A percentile compares a stretch with the other conserved stretches of the same genome.
These are phyloP conservation scores for Pollicipes pollicipes DNA, from an alignment of 1,140 invertebrate species.

Conservation along the genomic window DNA sequence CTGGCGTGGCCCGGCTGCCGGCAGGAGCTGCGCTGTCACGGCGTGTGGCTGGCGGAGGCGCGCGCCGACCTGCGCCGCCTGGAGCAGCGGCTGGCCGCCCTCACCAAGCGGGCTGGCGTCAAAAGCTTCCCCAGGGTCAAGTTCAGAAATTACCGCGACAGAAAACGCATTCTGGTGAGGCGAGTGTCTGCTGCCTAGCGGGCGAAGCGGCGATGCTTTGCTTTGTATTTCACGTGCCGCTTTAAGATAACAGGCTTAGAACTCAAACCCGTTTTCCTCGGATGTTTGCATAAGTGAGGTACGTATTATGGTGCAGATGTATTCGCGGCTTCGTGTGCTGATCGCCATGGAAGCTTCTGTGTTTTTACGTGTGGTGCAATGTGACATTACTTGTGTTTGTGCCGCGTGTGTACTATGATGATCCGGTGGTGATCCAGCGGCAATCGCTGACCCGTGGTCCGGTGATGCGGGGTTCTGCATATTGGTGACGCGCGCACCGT, in stretches of 20 bases:
- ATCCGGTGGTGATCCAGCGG: too few species aligned
- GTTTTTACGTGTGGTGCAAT: too few species aligned
- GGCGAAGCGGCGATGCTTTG: background rate
- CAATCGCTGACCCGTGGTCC: constrained; percentile 9
- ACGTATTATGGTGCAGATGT: constrained; percentile 2
- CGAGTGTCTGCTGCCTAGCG: background rate
- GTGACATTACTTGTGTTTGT: too few species aligned
- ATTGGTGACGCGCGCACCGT: background rate
- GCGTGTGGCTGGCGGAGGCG: too few species aligned
- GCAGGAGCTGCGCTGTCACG: too few species aligned
- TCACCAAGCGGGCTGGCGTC: constrained; percentile 19
- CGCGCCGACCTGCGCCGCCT: background rate
- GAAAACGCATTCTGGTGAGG: constrained; percentile 71
- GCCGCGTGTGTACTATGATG: too few species aligned
- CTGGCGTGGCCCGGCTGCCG: too few species aligned
- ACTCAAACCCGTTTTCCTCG: constrained; percentile 6
- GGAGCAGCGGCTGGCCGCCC: background rate
- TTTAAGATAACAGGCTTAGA: background rate
- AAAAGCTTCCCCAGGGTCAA: constrained; percentile 78
- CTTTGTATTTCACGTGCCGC: background rate
- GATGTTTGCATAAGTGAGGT: too few species aligned
- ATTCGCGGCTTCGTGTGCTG: background rate
- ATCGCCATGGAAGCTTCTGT: constrained; percentile 16
- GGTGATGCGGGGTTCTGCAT: background rate
- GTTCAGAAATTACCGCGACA: constrained; percentile 71